Evolutionary conservation across 2,888 invertebrate species (phyloP).

Genomic region (Amphimallon solstitiale): DNA sequence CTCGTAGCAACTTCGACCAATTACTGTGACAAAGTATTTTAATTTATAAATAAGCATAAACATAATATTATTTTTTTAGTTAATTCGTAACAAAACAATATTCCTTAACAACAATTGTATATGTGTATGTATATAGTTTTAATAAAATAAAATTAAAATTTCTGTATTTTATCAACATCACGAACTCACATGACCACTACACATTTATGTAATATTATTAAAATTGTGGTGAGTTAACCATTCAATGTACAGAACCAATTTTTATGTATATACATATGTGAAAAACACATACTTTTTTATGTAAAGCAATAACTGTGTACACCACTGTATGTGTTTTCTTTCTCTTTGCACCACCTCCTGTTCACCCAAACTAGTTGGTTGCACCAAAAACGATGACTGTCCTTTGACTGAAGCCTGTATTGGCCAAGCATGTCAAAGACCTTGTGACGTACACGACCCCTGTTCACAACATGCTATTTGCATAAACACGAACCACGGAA

Average conservation of each 20-base stretch:
- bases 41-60: too few species aligned
- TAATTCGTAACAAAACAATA: too few species aligned
- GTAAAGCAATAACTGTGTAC: conserved; percentile 23
- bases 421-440: conserved; percentile 84
- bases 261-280: conserved; percentile 10
- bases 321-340: conserved; percentile 35
- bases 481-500: conserved; percentile 87
- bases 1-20: too few species aligned
- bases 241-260: conserved; percentile 1
- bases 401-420: conserved; percentile 87
- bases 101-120: conserved; percentile 22
- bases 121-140: conserved; percentile 21
- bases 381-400: conserved; percentile 88
- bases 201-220: background rate
- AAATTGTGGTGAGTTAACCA: background rate
- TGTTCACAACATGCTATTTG: conserved; percentile 86
- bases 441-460: conserved; percentile 86
- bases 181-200: too few species aligned
- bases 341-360: conserved; percentile 58
- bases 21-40: too few species aligned
- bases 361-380: conserved; percentile 73
- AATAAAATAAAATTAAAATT: background rate
- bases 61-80: too few species aligned
- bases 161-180: too few species aligned
- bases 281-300: conserved; percentile 7